A percentile compares a stretch with the other conserved stretches of the same genome.
Evolutionary conservation across 2,113 vertebrate species (phyloP).

Genomic region (Rhabdomys dilectus): DNA sequence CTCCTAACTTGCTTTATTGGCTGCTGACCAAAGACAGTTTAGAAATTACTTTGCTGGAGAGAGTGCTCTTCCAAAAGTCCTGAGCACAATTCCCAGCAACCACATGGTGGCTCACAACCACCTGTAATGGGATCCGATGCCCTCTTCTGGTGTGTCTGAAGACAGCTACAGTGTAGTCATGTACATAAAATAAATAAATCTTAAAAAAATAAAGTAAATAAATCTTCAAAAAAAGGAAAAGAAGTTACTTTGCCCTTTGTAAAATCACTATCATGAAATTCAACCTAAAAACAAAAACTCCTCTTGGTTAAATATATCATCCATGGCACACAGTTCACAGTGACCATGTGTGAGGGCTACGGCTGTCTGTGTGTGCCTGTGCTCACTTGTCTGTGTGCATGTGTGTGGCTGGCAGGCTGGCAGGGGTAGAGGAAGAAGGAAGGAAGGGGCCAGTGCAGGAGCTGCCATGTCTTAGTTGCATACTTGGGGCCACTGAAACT

Average conservation of each 20-base stretch:
- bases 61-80: too few relatives aligned
- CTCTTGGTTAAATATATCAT: not conserved
- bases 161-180: too few relatives aligned
- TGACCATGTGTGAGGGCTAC: not conserved
- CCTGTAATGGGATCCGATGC: too few relatives aligned
- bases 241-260: not conserved
- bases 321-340: too few relatives aligned
- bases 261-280: not conserved
- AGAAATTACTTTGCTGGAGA: not conserved
- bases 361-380: rapidly evolving
- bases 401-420: too few relatives aligned
- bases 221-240: too few relatives aligned
- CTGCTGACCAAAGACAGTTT: not conserved
- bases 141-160: too few relatives aligned
- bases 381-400: not conserved
- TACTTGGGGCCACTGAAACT: not conserved
- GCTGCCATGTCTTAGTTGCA: not conserved
- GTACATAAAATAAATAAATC: too few relatives aligned
- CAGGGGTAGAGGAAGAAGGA: not conserved
- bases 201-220: too few relatives aligned
- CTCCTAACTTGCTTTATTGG: not conserved
- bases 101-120: too few relatives aligned
- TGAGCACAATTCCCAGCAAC: too few relatives aligned
- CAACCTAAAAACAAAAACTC: not conserved
- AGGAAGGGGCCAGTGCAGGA: not conserved